Base-by-base conservation (phyloP, 2,888 invertebrate species). In the Sympetrum striolatum region DNA sequence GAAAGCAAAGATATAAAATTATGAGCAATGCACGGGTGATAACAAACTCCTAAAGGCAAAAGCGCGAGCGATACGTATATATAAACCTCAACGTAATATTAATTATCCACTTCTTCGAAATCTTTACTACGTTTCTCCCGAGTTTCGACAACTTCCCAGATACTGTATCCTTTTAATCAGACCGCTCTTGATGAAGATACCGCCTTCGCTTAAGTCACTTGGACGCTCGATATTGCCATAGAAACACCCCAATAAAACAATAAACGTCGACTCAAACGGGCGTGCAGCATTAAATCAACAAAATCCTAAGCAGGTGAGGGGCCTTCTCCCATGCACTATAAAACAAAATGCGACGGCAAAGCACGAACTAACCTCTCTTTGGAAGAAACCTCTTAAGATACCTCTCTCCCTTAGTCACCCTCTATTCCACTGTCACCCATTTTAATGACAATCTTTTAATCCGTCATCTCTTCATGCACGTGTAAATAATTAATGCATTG, bases 181-280 rank as follows among this genome's bases (percentile, higher is more conserved):
- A 6, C 48, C 81, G 81, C 81, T 53, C 53, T 82, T 53, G 53
- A 53, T 53, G 53, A 53, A 53, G 53, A 53, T 53, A 53, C 53
- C 18, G 31, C 22, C 31, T 53, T 82, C 53, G 44, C 81, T 18
- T 3, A 82, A 82, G 53, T 53, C 53, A 82, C 48, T 81, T 15
- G 48, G 15, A 82, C 81, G 81, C 81, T 82, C 81, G 81, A 82
- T 82, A 53, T 82, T 53, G 31, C 53, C 81, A 82, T 82, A 53
- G 81, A 14, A 82, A 82, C 81, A 82, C 31, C 53, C 53, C 81
- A 82, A 82, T 82, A 53, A 82, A 82, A 82, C 81, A 53, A 48
- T 82, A 82, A 82, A 53, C 31, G 81, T 48, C 53, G n/a, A 31
- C 44, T 81, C 81, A 48, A 81, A 31, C 18, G 81, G 81, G 81